phyloP scores from a whole-genome alignment of 2,888 invertebrate genomes.

The Chirona hameri region DNA sequence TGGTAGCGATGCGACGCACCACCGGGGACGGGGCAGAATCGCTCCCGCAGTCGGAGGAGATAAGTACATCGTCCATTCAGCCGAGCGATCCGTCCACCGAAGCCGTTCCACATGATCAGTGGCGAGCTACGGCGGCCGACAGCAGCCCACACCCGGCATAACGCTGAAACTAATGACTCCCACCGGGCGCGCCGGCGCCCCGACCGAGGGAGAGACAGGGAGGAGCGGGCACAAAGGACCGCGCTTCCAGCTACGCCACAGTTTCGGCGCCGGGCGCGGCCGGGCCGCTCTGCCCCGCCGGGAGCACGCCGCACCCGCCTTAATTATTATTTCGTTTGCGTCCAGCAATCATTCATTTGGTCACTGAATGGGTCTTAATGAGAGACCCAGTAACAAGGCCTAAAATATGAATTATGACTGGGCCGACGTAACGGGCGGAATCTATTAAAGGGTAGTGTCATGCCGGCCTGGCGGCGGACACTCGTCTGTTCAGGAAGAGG shows the following conservation, averaged over 20 bases:
- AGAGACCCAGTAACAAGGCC: slow-evolving; percentile 7
- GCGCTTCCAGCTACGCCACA: not conserved
- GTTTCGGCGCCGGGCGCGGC: not conserved
- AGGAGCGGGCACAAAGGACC: not conserved
- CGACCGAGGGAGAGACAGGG: not conserved
- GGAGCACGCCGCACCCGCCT: not conserved
- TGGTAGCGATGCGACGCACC: too few species aligned
- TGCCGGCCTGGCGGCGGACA: too few species aligned
- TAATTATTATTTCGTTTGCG: slow-evolving; percentile 29
- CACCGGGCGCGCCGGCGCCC: not conserved
- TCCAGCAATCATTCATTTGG: slow-evolving; percentile 26
- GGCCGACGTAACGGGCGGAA: not conserved
- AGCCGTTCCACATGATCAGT: not conserved
- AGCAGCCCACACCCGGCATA: not conserved
- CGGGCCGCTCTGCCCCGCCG: not conserved
- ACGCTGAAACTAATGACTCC: not conserved
- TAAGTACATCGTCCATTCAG: not conserved
- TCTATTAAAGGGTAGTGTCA: not conserved
- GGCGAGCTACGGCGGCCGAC: not conserved
- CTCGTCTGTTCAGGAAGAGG: too few species aligned
- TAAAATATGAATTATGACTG: slow-evolving; percentile 12
- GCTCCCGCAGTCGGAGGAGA: too few species aligned
- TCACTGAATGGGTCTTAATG: slow-evolving; percentile 24
- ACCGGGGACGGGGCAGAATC: too few species aligned
- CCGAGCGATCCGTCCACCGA: not conserved